Evolutionary conservation across 2,113 vertebrate species (phyloP), one percentile per base, ranked within the genome.

Genomic region (Ascaphus truei): DNA sequence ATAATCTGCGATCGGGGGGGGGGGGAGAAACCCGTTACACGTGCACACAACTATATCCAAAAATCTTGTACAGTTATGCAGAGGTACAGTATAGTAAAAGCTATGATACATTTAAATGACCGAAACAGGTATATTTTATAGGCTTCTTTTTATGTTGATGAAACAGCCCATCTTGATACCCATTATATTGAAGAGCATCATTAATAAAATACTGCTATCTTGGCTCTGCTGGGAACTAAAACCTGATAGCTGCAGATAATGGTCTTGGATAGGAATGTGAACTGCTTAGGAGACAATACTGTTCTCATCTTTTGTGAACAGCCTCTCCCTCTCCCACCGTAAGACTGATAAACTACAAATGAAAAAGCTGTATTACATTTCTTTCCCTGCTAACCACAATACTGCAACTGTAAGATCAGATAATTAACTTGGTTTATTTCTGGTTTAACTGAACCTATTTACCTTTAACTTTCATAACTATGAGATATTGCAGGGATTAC

Each of bases 151-250:
- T 66, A 50, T 50, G 47, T 51, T 52, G 62, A 51, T 64, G 22
- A 52, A 51, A 64, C 30, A 50, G 31, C 30, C 23, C 15, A 26
- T 12, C 47, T 30, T 27, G 47, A 37, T 67, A 15, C 9, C 43
- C 34, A 48, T 68, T 47, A 68, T 68, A 48, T 58, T 76, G 67
- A 27, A 76, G 50, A 78, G 18, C 10, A 66, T 59, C 69, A 75
- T 72, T 84, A 83, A 86, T 79, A 82, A 84, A 79, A 81, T 80
- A 72, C 41, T 48, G 57, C 48, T 71, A 47, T 56, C 58, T 43
- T 30, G 62, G 48, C 1, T 12, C 73, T 84, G 77, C 34, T 72
- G 76, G 68, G 79, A 84, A 73, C 60, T 56, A 39, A 56, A 59
- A 60, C 68, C 73, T 73, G 78, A 69, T 72, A 77, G 60, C 45